Base-by-base conservation (phyloP, 2,888 invertebrate species). In the Formica aserva region DNA sequence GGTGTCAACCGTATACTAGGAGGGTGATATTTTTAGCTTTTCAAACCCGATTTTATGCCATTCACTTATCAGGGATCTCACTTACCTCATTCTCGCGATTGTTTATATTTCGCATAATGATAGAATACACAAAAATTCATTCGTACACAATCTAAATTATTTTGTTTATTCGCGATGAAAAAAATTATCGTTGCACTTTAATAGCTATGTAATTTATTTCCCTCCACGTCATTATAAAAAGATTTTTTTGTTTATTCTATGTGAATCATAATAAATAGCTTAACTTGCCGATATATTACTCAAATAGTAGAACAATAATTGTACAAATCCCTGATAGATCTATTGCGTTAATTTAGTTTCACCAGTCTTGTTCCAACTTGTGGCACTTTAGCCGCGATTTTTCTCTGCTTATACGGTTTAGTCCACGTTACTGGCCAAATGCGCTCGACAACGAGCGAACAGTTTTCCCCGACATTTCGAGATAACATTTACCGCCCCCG, bases 401-500 rank as follows among this genome's bases (percentile, higher is more conserved):
- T 48, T 18, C 15, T 45, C 48, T 9, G 22, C 11, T 26, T 22
- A 52, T 48, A 18, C 32, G 18, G 15, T 62, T 29, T 48, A 48
- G 48, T 48, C 26, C 48, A 22, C 32, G 48, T 48, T 77, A 67
- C 38, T 29, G 55, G 26, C 52, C 52, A 65, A 52, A 76, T 26
- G 38, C 35, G 35, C 8, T 55, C 15, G 11, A 76, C 52, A 76
- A 65, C 52, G 38, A n/a, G 29, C 38, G 32, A 66, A 41, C 76
- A 55, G 29, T 66, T 77, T 22, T 66, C 52, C 38, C n/a, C 55
- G 67, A 38, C 55, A 41, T 77, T 67, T 67, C 67, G 9, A 77
- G 77, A 77, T 77, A 67, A 77, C 77, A 77, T 77, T 77, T 77
- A 77, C 41, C 67, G 67, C n/a, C 67, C 77, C 41, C 55, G 41